Base-by-base conservation (phyloP, 92 coral and sea anemone species). In the Zoanthus sociatus region DNA sequence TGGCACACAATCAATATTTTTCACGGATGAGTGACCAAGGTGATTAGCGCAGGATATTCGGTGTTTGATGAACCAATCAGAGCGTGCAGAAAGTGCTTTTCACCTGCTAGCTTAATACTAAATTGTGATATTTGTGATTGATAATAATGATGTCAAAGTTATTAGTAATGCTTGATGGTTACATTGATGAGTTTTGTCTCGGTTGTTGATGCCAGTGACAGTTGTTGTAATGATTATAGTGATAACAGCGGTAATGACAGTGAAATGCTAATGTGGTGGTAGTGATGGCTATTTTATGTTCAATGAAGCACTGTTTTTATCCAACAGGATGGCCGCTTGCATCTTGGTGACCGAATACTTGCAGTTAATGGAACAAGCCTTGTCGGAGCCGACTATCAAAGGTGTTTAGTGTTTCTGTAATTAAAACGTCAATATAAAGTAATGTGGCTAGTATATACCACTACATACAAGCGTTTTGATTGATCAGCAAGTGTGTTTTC, bases 361-460 rank as follows among this genome's bases (percentile, higher is more conserved):
- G 99, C 99, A 3, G 99, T 97, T 14, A 97, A 97, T 88, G 98
- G 99, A n/a, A 97, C 98, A 20, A 97, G 99, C 70, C 95, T 97
- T 30, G 99, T 97, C 20, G 99, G 99, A 56, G 99, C 99, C 21
- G 99, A 97, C 82, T 95, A 97, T 77, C 97, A 97, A 87, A 97
- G 99, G 99, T 21, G 42, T 3, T 33, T 11, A 8, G 10, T 3
- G n/a, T 67, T 50, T 79, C 20, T 55, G 32, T 18, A 7, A 26
- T 26, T 26, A 26, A 26, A 26, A 26, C 26, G 26, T 26, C 26
- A 26, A 26, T 26, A 26, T 26, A 26, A 26, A 26, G 26, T 26
- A 26, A 7, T 20, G 21, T 53, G 20, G 9, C 5, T 45, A 11
- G 3, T 9, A 42, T 50, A 44, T 74, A 7, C 12, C 26, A 26